A percentile compares a stretch with the other conserved stretches of the same genome.
Conservation (phyloP, 23 tunicate genomes). For the Trididemnum clinides region DNA sequence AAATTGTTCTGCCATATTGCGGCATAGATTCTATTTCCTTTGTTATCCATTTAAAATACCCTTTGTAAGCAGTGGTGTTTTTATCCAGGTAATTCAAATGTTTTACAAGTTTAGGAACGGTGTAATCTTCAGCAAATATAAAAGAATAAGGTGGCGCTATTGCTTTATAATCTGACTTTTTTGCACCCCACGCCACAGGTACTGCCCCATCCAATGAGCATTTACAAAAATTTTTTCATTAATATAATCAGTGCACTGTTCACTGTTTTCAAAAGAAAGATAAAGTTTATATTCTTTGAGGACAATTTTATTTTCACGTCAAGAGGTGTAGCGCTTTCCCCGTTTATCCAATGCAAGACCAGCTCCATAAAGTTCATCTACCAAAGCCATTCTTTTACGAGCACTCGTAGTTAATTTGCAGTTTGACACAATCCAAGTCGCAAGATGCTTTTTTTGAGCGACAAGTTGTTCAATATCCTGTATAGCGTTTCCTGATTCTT, state of each 20-base stretch:
- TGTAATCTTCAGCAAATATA: slow-evolving; percentile 53
- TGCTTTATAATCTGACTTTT: slow-evolving; percentile 20
- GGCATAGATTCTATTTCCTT: not conserved
- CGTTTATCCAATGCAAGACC: not conserved
- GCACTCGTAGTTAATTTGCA: not conserved
- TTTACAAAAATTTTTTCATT: slow-evolving; percentile 47
- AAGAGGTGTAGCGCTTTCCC: not conserved
- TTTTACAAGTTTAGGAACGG: slow-evolving; percentile 26
- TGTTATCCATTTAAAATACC: slow-evolving; percentile 27
- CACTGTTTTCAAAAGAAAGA: not conserved
- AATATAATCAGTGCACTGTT: not conserved
- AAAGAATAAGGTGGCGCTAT: slow-evolving; percentile 49
- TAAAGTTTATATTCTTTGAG: not conserved
- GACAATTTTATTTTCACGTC: not conserved
- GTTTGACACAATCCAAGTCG: not conserved
- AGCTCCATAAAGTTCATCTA: not conserved
- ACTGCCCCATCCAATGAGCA: slow-evolving; percentile 21
- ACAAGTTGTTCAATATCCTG: not conserved
- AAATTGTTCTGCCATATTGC: not conserved
- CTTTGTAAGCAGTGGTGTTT: slow-evolving; percentile 32
- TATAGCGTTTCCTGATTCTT: not conserved
- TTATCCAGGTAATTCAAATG: slow-evolving; percentile 52
- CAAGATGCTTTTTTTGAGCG: not conserved
- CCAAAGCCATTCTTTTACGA: not conserved
- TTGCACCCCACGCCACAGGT: slow-evolving; percentile 60